Base-by-base conservation (phyloP, 2,888 invertebrate genomes). In the Lomographa bimaculata region DNA sequence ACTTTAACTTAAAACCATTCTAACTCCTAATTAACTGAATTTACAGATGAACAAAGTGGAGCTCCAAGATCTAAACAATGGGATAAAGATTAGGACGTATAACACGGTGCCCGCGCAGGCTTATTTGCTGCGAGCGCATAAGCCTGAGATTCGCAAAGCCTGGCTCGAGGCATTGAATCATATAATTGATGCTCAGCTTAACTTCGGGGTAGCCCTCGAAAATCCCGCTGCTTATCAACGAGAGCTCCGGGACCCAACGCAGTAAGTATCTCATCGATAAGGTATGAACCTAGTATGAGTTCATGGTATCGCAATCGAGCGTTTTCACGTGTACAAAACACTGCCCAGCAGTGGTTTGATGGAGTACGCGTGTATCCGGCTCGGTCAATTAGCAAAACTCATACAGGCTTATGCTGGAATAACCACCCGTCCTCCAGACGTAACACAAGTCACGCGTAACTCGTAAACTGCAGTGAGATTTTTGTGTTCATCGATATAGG, bases 11-110 rank as follows among this genome's bases (percentile, higher is more conserved):
- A n/a, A n/a, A n/a, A n/a, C n/a, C n/a, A n/a, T n/a, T n/a, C n/a
- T n/a, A n/a, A n/a, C n/a, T n/a, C n/a, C n/a, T n/a, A n/a, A n/a
- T n/a, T n/a, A n/a, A n/a, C n/a, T n/a, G n/a, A n/a, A n/a, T n/a
- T n/a, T n/a, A n/a, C 69, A 99, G 98, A 96, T 98, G 55, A 99
- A 99, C 86, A 98, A 98, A 89, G 97, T 98, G 97, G 91, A 92
- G 34, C 79, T 97, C 65, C 92, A 93, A 47, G 94, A 96, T 47
- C 91, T 70, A 11, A 69, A 57, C 23, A 12, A 23, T 34, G 69
- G 61, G n/a, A n/a, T n/a, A n/a, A n/a, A n/a, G n/a, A n/a, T n/a
- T n/a, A n/a, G n/a, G n/a, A n/a, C n/a, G n/a, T n/a, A n/a, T n/a
- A n/a, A n/a, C n/a, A n/a, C n/a, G n/a, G n/a, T n/a, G n/a, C 93